Evolutionary conservation across 2,797 vertebrate species (phyloP).

Genomic region (Spinus olivaceus): DNA sequence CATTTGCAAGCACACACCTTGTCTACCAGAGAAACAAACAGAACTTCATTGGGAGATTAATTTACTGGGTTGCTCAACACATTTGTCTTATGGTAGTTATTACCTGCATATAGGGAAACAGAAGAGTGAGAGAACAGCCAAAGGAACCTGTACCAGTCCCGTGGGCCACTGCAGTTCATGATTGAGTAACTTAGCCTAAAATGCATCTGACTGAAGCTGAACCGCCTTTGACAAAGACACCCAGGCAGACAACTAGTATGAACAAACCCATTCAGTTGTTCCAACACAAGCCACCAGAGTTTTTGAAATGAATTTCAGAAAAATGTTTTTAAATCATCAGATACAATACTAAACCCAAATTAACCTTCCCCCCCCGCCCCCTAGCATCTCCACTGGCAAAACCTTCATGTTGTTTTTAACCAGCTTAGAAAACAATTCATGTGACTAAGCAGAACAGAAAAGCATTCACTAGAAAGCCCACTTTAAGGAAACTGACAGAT

Average conservation of each 20-base stretch:
- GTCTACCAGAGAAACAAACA: not conserved
- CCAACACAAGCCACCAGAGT: not conserved
- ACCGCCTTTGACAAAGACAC: not conserved
- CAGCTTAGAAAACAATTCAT: not conserved
- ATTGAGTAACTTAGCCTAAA: not conserved
- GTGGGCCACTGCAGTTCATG: not conserved
- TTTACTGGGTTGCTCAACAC: not conserved
- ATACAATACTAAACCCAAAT: not conserved
- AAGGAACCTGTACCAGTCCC: not conserved
- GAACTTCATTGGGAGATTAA: not conserved
- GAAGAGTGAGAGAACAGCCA: not conserved
- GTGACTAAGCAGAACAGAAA: not conserved
- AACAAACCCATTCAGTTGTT: not conserved
- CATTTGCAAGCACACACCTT: not conserved
- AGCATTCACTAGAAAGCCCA: not conserved
- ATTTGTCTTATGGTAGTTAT: not conserved
- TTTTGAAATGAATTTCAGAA: not conserved
- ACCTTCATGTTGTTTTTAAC: not conserved
- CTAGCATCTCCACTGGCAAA: not conserved
- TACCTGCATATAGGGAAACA: not conserved
- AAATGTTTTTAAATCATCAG: not conserved
- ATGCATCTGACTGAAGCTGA: not conserved
- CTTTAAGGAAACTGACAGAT: not conserved
- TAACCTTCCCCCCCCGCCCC: accelerated
- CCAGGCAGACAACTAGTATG: not conserved